A percentile compares a stretch with the other conserved stretches of the same genome.
Conservation (phyloP, 2,888 invertebrate species). For the Daptonema setosum region DNA sequence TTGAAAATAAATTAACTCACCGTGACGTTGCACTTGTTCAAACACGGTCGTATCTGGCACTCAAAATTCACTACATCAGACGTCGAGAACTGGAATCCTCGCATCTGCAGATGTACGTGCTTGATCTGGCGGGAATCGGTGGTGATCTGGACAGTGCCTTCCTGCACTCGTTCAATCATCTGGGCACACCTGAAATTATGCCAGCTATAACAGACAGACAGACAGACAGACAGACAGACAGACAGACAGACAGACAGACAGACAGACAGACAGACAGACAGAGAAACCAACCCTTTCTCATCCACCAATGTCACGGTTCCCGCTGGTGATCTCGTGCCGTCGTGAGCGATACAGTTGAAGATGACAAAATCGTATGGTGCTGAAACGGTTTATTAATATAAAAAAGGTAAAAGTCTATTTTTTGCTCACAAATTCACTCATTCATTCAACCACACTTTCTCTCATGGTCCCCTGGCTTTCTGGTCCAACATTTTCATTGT, state of each 20-base stretch:
- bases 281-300: neutral
- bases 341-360: slow-evolving; percentile 5
- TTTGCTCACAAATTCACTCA: neutral
- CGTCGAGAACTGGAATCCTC: slow-evolving; percentile 4
- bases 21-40: slow-evolving; percentile 1
- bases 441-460: too few relatives aligned
- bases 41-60: slow-evolving; percentile 3
- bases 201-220: neutral
- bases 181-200: neutral
- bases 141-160: neutral
- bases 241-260: too few relatives aligned
- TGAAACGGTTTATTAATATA: neutral
- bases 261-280: too few relatives aligned
- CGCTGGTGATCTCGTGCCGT: neutral
- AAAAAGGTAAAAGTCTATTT: too few relatives aligned
- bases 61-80: slow-evolving; percentile 1
- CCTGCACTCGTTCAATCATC: neutral
- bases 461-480: too few relatives aligned
- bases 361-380: slow-evolving; percentile 5
- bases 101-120: neutral
- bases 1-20: neutral
- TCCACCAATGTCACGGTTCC: slow-evolving; percentile 4
- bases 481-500: too few relatives aligned
- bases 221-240: neutral
- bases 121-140: neutral